Percentiles rank a stretch among this genome's conserved stretches.
These are phyloP conservation scores for Amblyteles armatorius DNA, from an alignment of 2,888 invertebrate genomes.

Conservation along the genomic window DNA sequence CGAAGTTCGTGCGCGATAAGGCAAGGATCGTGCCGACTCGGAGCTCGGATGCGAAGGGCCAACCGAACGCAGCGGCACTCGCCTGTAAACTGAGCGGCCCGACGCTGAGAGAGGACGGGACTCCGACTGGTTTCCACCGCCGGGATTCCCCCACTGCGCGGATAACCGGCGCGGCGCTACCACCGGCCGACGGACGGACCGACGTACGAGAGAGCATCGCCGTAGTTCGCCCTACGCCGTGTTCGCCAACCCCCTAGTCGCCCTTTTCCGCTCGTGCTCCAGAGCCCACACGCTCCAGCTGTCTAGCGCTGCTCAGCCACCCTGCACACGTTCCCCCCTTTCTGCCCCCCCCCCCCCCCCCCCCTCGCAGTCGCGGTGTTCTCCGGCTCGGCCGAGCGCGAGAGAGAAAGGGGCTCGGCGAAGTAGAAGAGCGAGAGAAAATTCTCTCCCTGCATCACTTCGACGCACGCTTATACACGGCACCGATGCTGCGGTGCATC, in stretches of 20 bases:
- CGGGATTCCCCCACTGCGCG: conserved; percentile 61
- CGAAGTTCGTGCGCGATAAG: background rate
- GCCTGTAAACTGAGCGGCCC: conserved; percentile 82
- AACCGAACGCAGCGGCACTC: conserved; percentile 81
- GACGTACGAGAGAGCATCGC: conserved; percentile 36
- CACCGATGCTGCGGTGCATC: conserved; percentile 43
- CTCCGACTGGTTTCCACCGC: conserved; percentile 80
- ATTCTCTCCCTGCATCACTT: conserved; percentile 39
- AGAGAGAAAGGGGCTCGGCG: conserved; percentile 16
- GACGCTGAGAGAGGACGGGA: conserved; percentile 81
- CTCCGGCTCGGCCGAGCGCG: conserved; percentile 37
- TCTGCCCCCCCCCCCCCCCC: conserved; percentile 20
- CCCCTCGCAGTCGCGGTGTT: conserved; percentile 14
- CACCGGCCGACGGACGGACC: conserved; percentile 57
- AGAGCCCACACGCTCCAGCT: conserved; percentile 72
- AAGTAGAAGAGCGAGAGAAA: conserved; percentile 20
- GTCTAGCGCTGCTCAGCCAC: conserved; percentile 72
- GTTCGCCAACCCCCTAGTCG: conserved; percentile 58
- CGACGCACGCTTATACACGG: conserved; percentile 31
- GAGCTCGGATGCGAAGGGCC: conserved; percentile 59
- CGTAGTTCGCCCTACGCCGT: conserved; percentile 50
- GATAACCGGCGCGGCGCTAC: conserved; percentile 51
- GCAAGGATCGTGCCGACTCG: background rate
- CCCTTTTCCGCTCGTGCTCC: conserved; percentile 68
- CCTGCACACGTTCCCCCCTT: conserved; percentile 50